Evolutionary conservation across 2,113 vertebrate genomes (phyloP).

Genomic region (Stigmatopora nigra): DNA sequence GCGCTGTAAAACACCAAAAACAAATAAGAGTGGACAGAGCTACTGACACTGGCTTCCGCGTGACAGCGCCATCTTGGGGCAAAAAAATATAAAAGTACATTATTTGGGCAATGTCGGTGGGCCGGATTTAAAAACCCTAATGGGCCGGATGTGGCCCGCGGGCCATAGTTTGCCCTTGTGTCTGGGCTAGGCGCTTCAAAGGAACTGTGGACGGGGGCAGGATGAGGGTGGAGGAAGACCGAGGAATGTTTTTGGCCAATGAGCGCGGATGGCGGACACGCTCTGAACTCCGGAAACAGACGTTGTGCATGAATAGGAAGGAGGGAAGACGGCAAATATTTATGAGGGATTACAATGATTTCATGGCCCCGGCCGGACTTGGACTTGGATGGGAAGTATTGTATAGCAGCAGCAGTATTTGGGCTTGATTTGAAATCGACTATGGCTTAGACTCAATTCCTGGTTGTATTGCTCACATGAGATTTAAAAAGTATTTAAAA

Average conservation of each 20-base stretch:
- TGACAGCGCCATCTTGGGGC: too few species aligned
- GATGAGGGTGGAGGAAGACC: slow-evolving; percentile 19
- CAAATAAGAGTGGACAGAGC: too few species aligned
- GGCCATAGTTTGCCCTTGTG: too few species aligned
- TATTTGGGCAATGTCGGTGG: too few species aligned
- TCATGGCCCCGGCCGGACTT: slow-evolving; percentile 32
- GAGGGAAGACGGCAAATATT: slow-evolving; percentile 38
- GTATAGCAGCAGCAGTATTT: slow-evolving; percentile 12
- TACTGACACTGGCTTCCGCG: too few species aligned
- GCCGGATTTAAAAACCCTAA: too few species aligned
- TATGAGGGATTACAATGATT: slow-evolving; percentile 30
- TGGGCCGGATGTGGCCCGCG: too few species aligned
- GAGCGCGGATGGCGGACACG: slow-evolving; percentile 8
- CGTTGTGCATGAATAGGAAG: slow-evolving; percentile 20
- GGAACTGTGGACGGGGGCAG: not conserved
- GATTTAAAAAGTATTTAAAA: too few species aligned
- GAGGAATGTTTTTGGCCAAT: slow-evolving; percentile 39
- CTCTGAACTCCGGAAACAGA: slow-evolving; percentile 56
- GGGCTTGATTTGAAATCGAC: not conserved
- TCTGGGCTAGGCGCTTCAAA: slow-evolving; percentile 24
- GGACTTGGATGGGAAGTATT: slow-evolving; percentile 29
- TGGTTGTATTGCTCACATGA: too few species aligned
- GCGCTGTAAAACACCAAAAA: too few species aligned
- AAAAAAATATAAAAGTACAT: too few species aligned
- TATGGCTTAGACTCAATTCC: too few species aligned